Conservation (phyloP, 2,888 invertebrate species). For the Drosophila buzzatii region DNA sequence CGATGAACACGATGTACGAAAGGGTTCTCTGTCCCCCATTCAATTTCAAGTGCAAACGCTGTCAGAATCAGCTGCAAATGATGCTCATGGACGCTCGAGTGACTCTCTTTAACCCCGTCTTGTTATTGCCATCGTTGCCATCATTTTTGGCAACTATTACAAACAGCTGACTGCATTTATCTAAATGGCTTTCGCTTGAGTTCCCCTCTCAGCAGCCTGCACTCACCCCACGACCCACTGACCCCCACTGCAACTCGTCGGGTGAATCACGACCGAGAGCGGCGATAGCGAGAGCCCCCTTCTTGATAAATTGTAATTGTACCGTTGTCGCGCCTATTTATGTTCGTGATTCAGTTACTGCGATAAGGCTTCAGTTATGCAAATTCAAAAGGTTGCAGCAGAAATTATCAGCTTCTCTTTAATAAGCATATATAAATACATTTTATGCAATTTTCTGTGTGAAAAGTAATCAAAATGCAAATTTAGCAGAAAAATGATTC, state of each 20-base stretch:
- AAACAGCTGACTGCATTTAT: slow-evolving; percentile 56
- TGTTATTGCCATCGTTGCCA: slow-evolving; percentile 30
- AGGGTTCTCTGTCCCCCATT: background rate
- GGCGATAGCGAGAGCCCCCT: slow-evolving; percentile 11
- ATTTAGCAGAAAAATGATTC: background rate
- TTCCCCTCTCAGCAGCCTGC: background rate
- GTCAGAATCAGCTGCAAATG: slow-evolving; percentile 54
- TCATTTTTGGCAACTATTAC: slow-evolving; percentile 19
- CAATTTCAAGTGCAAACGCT: slow-evolving; percentile 28
- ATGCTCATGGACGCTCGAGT: slow-evolving; percentile 28
- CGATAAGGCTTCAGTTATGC: slow-evolving; percentile 12
- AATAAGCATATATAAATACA: background rate
- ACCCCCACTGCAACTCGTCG: slow-evolving; percentile 9
- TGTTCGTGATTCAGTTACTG: slow-evolving; percentile 9
- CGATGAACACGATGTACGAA: background rate
- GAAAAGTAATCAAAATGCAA: background rate
- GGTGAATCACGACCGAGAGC: slow-evolving; percentile 19
- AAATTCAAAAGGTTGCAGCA: background rate
- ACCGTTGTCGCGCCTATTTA: background rate
- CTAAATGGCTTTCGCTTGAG: slow-evolving; percentile 40
- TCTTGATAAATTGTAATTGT: background rate
- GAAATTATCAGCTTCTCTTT: background rate
- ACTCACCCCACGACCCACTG: background rate
- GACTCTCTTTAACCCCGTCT: slow-evolving; percentile 16
- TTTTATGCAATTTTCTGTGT: background rate